Conservation (phyloP, 2,113 vertebrate genomes). For the Suricata suricatta region DNA sequence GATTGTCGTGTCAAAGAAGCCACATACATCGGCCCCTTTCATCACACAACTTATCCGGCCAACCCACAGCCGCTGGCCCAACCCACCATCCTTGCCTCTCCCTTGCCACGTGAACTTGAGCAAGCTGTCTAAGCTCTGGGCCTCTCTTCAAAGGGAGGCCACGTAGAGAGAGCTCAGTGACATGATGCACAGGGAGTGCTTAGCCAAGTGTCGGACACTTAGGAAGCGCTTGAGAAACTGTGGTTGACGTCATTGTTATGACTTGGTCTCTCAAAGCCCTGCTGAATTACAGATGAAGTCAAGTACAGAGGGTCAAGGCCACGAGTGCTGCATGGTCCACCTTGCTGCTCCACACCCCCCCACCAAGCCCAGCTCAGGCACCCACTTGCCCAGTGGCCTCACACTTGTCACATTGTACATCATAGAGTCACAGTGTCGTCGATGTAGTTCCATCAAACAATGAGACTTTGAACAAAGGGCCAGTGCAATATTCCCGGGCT, state of each 20-base stretch:
- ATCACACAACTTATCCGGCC: neutral
- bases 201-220: neutral
- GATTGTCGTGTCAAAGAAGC: neutral
- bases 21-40: neutral
- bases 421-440: neutral
- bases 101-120: neutral
- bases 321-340: neutral
- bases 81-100: neutral
- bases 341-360: neutral
- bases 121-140: neutral
- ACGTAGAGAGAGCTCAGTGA: neutral
- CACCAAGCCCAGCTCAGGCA: neutral
- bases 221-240: neutral
- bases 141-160: neutral
- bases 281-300: neutral
- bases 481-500: neutral
- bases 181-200: neutral
- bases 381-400: neutral
- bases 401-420: neutral
- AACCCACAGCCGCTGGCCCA: neutral
- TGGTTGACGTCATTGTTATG: neutral
- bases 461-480: neutral
- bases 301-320: neutral
- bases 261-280: neutral
- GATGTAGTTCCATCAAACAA: neutral